phyloP scores from a whole-genome alignment of 2,888 invertebrate genomes.

The Drosophila mulleri region DNA sequence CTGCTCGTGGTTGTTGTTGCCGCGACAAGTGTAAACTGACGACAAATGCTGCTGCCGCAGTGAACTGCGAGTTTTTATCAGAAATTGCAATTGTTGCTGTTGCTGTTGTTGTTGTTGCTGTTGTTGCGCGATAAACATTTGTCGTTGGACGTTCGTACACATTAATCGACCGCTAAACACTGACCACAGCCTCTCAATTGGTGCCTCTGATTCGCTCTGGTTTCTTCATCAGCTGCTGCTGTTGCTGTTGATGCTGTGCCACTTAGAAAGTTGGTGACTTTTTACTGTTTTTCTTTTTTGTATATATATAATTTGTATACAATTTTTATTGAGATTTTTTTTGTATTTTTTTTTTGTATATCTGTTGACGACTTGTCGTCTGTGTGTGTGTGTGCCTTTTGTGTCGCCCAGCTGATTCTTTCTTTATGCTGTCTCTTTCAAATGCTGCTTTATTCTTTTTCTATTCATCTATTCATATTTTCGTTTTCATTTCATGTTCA shows the following conservation, averaged over 20 bases:
- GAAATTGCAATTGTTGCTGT: constrained; percentile 19
- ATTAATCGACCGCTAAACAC: constrained; percentile 51
- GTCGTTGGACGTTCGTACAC: constrained; percentile 22
- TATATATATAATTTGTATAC: constrained; percentile 47
- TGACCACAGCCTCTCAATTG: constrained; percentile 27
- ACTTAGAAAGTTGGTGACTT: constrained; percentile 41
- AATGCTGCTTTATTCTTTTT: background rate
- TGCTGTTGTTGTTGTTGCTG: constrained; percentile 20
- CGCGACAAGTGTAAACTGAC: constrained; percentile 16
- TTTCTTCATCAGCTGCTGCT: constrained; percentile 15
- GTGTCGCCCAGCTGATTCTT: constrained; percentile 31
- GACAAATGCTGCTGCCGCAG: constrained; percentile 28
- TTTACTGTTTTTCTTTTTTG: constrained; percentile 1
- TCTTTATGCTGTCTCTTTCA: constrained; percentile 28
- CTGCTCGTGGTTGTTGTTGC: constrained; percentile 9
- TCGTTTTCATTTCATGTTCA: constrained; percentile 34
- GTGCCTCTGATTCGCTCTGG: constrained; percentile 15
- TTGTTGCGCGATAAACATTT: constrained; percentile 31
- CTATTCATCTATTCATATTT: background rate
- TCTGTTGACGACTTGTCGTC: constrained; percentile 25
- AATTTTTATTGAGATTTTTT: constrained; percentile 11
- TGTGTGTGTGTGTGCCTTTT: constrained; percentile 11
- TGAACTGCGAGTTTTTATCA: constrained; percentile 22
- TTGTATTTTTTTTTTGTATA: constrained; percentile 28
- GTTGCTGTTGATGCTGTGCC: background rate